These are phyloP conservation scores for Hoplodrina blanda DNA, from an alignment of 2,888 invertebrate genomes.

Conservation along the genomic window DNA sequence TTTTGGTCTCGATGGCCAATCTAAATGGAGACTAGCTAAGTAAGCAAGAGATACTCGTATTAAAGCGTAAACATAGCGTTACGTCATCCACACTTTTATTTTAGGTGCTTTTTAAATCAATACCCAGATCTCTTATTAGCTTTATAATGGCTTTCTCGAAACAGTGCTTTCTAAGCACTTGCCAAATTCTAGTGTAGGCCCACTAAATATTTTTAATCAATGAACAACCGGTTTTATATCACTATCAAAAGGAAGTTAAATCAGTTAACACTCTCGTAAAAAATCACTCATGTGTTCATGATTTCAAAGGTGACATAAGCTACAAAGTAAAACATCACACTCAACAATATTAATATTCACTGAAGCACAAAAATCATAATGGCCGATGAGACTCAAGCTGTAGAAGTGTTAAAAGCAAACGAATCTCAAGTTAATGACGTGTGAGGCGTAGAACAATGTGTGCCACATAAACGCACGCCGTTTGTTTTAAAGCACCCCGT, in stretches of 20 bases:
- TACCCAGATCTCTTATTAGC: no score
- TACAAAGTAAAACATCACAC: not conserved
- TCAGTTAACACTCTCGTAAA: slow-evolving; percentile 9
- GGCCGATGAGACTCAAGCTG: not conserved
- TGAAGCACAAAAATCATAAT: slow-evolving; percentile 1
- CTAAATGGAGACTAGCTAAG: no score
- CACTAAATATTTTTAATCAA: no score
- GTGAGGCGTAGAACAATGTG: slow-evolving; percentile 49
- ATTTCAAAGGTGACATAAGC: not conserved
- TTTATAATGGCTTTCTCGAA: no score
- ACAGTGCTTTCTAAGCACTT: no score
- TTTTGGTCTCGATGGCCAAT: no score
- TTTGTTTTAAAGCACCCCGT: slow-evolving; percentile 62
- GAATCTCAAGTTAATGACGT: slow-evolving; percentile 52
- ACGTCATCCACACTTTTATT: no score
- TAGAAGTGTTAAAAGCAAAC: slow-evolving; percentile 42
- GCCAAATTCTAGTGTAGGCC: no score
- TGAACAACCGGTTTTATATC: not conserved
- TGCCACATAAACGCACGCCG: slow-evolving; percentile 51
- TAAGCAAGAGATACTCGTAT: no score
- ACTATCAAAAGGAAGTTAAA: not conserved
- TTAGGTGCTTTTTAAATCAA: no score
- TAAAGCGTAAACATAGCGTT: no score
- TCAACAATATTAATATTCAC: not conserved
- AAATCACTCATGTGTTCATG: slow-evolving; percentile 9